Evolutionary conservation across 1,140 invertebrate species (phyloP), one percentile per base, ranked within the genome.

Genomic region (Drosophila lowei): DNA sequence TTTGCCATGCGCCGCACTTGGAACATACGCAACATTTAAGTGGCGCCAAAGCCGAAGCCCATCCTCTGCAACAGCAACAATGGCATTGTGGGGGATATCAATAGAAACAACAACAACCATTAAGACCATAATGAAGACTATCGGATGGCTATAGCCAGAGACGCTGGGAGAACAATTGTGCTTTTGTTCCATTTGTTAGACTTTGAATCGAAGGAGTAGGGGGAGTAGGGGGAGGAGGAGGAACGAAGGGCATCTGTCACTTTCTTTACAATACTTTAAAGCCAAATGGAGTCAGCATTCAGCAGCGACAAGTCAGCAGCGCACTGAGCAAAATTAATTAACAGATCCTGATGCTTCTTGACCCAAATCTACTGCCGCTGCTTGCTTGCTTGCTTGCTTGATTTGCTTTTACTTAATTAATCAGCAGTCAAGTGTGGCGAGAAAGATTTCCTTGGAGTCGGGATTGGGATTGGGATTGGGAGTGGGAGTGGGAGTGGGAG

Each of bases 401-500:
- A 86, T 86, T 86, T 77, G 77, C 68, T 79, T 65, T 83, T 76
- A 76, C 74, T 86, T 88, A 88, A 86, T 86, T 86, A 86, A 86
- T 83, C 83, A 86, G 83, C 83, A 83, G 78, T 88, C 78, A 74
- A 88, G 83, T 78, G 74, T 76, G 59, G 52, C 66, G 56, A 52
- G 47, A 48, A 8, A 38, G 34, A 38, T 5, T 13, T 38, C 11
- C 11, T 46, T 15, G 16, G 42, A 18, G 44, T 15, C 61, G 23
- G 21, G 13, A 62, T 72, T 41, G 15, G 4, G 9, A 47, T n/a
- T 34, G 44, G 23, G 23, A 57, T 8, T 15, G 16, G 23, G 44
- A 30, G 3, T 47, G 23, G 42, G 21, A 47, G 30, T 15, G 44
- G 23, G 44, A 30, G 6, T 50, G 18, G 42, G 21, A 42, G 46